Base-by-base conservation (phyloP, 1,140 invertebrate genomes). In the Theocolax elegans region DNA sequence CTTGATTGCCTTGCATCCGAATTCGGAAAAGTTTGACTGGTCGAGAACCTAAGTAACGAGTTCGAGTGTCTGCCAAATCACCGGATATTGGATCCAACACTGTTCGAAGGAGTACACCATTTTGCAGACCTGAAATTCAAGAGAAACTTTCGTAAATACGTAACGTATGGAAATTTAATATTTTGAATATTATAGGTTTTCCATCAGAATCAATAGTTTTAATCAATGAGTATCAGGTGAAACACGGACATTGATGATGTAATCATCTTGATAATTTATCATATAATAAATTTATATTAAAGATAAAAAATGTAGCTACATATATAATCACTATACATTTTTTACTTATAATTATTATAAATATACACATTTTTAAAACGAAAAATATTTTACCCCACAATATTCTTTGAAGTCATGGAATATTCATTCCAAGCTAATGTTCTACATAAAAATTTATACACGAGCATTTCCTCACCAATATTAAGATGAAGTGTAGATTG, bases 1-100 rank as follows among this genome's bases (percentile, higher is more conserved):
- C 96, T 86, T 99, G 97, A 60, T 93, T 93, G 10, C 95, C 95
- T 82, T 99, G 97, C 89, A 99, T 98, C 74, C 86, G 88, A 40
- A 99, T 97, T 77, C 96, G 90, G 81, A 99, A 99, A 0, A 99
- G 86, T 86, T 99, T 99, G 0, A 99, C 97, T 0, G 97, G 94
- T 65, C 95, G 88, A 0, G 95, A 96, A 31, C 97, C 97, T 19
- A 99, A 86, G 83, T 99, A 99, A 78, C 98, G 89, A 0, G 97
- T 99, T 74, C 98, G 88, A 0, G 97, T 99, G 78, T 99, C 98
- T 1, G 96, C 94, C 72, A 99, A 89, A 83, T 99, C 97, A 12
- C 98, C 98, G 40, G 97, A 97, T 4, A 99, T 95, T 17, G 95
- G 94, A 87, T 99, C 98, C 13, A 99, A 83, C 2, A 99, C 97